phyloP scores from a whole-genome alignment of 2,113 vertebrate genomes.

The Mionectes macconnelli region DNA sequence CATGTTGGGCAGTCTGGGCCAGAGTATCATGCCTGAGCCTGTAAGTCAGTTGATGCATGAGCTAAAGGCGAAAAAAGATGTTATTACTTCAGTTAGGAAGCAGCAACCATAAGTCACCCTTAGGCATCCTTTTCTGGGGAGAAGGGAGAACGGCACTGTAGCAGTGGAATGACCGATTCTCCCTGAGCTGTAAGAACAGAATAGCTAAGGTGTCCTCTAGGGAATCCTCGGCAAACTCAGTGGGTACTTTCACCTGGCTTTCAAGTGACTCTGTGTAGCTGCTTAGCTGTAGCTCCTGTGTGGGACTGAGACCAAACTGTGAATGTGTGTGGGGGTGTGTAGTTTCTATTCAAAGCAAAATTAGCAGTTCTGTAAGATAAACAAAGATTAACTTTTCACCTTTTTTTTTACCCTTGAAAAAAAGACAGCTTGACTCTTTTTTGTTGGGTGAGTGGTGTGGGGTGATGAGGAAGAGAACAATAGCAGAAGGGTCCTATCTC shows the following conservation, averaged over 20 bases:
- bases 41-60: background rate
- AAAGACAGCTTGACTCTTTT: background rate
- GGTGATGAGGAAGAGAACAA: background rate
- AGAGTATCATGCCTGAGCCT: background rate
- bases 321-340: too few species aligned
- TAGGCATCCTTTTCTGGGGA: constrained; percentile 27
- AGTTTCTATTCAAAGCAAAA: background rate
- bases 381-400: background rate
- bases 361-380: background rate
- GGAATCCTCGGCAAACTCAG: constrained; percentile 25
- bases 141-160: background rate
- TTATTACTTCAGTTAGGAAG: background rate
- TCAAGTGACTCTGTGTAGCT: background rate
- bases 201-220: constrained; percentile 11
- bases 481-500: background rate
- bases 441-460: rapidly evolving
- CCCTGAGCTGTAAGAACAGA: constrained; percentile 40
- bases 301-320: background rate
- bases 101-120: constrained; percentile 40
- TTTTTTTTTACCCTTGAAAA: background rate
- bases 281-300: background rate
- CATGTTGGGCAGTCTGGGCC: background rate
- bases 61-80: constrained; percentile 5
- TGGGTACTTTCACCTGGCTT: constrained; percentile 31
- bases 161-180: constrained; percentile 12